Evolutionary conservation across 2,797 vertebrate genomes (phyloP).

Genomic region (Cossypha dichroa): DNA sequence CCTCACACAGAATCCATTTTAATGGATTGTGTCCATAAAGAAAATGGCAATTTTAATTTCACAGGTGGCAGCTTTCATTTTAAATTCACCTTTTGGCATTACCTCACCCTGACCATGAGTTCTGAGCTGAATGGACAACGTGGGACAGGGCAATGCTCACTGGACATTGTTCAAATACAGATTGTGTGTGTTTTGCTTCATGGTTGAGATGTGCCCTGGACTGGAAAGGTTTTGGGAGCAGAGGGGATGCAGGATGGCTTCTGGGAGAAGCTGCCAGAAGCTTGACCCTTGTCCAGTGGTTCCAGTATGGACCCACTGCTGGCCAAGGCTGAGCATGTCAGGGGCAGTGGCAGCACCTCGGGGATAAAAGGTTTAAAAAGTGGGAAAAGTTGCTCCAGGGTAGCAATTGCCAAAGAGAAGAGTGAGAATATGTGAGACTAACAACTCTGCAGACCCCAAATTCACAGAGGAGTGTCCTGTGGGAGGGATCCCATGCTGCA

Average conservation of each 20-base stretch:
- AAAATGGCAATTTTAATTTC: neutral
- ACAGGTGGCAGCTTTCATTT: neutral
- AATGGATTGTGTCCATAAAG: neutral
- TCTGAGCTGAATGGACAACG: neutral
- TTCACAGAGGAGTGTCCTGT: neutral
- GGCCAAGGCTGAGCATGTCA: neutral
- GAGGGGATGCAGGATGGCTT: neutral
- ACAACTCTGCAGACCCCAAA: rapidly evolving
- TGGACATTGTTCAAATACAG: neutral
- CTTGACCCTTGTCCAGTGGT: rapidly evolving
- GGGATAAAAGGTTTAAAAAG: neutral
- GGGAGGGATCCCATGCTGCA: neutral
- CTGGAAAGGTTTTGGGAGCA: neutral
- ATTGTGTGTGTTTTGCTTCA: neutral
- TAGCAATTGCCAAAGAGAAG: neutral
- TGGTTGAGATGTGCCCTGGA: neutral
- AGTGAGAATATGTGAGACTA: neutral
- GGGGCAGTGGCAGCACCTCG: too few relatives aligned
- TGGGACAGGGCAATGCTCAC: neutral
- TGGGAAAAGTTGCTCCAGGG: neutral
- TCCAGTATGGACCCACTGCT: neutral
- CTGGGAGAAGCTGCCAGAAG: neutral
- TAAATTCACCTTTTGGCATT: neutral
- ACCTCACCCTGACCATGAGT: neutral
- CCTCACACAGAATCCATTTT: neutral